Evolutionary conservation across 2,113 vertebrate species (phyloP), one percentile per base, ranked within the genome.

Genomic region (Megaceryle maxima): DNA sequence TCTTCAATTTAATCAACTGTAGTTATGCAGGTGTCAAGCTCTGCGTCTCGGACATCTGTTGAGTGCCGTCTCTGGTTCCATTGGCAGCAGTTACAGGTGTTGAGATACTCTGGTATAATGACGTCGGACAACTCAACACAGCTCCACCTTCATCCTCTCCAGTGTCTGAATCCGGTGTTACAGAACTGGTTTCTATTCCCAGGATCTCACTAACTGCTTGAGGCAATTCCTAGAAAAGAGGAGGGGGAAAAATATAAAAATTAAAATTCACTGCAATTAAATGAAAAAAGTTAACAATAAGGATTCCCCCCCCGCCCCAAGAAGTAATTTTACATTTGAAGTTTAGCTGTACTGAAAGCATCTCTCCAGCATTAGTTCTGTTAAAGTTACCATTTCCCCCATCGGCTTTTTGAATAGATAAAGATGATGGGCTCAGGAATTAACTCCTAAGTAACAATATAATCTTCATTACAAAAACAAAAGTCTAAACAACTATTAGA

Each of bases 151-250:
- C 98, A 55, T 98, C 97, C 92, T 98, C 98, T 29, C 97, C 96
- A 5, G 35, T 87, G 25, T 98, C 98, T 3, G 97, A 97, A 77
- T 98, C 95, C 2, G 97, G 94, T 11, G 94, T 85, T 39, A 92
- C 79, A n/a, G 97, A 95, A 16, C 97, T 98, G 88, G 88, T 90
- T 63, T 98, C 97, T 44, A 99, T 97, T 31, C 98, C 98, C 96
- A 99, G 95, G 79, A 99, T 99, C 92, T 98, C 97, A 88, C 98
- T 97, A 70, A 99, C 97, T 50, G 99, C 98, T 92, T 98, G 98
- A 88, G 99, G 99, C 87, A 99, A 97, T 92, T 99, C 99, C 99
- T 99, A 94, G 37, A 94, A 68, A 87, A 37, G 20, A 26, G 6
- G 7, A 1, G 0, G 21, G 21, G 3, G 5, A 19, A 63, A 59